These are phyloP conservation scores for Drosophila persimilis DNA, from an alignment of 1,140 invertebrate genomes.

Conservation along the genomic window DNA sequence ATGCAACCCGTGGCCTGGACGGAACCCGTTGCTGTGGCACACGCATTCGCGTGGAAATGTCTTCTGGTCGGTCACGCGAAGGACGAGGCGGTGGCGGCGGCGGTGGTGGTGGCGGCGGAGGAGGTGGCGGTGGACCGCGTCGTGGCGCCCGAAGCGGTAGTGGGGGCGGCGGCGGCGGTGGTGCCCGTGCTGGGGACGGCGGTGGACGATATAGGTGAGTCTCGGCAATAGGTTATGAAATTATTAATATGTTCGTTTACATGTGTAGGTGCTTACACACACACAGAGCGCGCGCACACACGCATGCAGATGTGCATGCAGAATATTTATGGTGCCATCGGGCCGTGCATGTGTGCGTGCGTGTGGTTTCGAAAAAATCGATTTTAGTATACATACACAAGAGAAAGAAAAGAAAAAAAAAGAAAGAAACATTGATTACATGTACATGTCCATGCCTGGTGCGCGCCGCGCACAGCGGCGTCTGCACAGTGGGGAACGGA, in stretches of 20 bases:
- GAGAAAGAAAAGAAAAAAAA: neutral
- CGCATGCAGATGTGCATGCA: too few species aligned
- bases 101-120: conserved; percentile 75
- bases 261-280: too few species aligned
- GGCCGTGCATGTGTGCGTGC: conserved; percentile 26
- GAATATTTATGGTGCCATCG: conserved; percentile 26
- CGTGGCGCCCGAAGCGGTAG: conserved; percentile 44
- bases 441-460: conserved; percentile 7
- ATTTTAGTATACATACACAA: conserved; percentile 65
- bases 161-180: conserved; percentile 63
- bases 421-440: conserved; percentile 10
- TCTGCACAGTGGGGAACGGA: conserved; percentile 13
- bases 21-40: conserved; percentile 95
- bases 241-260: too few species aligned
- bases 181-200: conserved; percentile 61
- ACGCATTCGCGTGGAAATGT: conserved; percentile 94
- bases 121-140: conserved; percentile 41
- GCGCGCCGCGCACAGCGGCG: conserved; percentile 23
- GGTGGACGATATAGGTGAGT: conserved; percentile 80
- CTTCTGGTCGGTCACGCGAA: conserved; percentile 91
- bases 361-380: conserved; percentile 62
- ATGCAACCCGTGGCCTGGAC: conserved; percentile 97
- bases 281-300: too few species aligned
- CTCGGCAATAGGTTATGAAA: conserved; percentile 5
- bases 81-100: conserved; percentile 86